Evolutionary conservation across 2,797 vertebrate genomes (phyloP).

Genomic region (Acipenser transmontanus): DNA sequence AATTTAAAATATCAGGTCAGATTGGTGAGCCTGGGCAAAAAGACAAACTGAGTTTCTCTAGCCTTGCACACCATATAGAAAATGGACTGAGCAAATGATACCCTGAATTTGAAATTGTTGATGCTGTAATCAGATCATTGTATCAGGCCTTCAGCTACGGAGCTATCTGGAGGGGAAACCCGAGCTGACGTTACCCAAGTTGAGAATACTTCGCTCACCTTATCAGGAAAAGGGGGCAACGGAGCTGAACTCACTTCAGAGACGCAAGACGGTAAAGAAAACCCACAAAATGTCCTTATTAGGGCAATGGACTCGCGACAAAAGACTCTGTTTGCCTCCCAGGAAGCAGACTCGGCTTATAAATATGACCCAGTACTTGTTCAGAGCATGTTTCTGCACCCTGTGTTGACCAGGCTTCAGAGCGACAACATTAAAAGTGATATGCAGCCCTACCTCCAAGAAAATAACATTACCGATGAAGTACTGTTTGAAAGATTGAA

Average conservation of each 20-base stretch:
- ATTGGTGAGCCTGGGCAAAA: conserved; percentile 10
- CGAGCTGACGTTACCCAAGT: no score
- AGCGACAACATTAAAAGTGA: conserved; percentile 4
- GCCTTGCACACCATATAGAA: neutral
- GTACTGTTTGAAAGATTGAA: conserved; percentile 8
- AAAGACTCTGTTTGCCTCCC: conserved; percentile 2
- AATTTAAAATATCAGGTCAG: conserved; percentile 16
- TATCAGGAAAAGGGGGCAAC: conserved; percentile 8
- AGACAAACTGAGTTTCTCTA: no score
- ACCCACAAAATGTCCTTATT: conserved; percentile 9
- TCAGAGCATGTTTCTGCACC: conserved; percentile 10
- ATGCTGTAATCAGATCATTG: conserved; percentile 13
- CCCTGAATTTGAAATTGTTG: conserved; percentile 10
- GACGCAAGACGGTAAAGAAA: conserved; percentile 6
- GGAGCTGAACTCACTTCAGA: conserved; percentile 12
- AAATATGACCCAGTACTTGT: no score
- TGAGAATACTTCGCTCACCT: neutral
- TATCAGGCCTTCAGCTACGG: conserved; percentile 8
- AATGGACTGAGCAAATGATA: neutral
- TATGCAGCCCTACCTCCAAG: neutral
- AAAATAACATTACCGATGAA: neutral
- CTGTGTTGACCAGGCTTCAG: conserved; percentile 4
- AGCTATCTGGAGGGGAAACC: conserved; percentile 11
- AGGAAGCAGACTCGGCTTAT: no score
- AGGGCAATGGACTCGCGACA: conserved; percentile 2